Evolutionary conservation across 2,888 invertebrate genomes (phyloP), one percentile per base, ranked within the genome.

Genomic region (Magallana nippona): DNA sequence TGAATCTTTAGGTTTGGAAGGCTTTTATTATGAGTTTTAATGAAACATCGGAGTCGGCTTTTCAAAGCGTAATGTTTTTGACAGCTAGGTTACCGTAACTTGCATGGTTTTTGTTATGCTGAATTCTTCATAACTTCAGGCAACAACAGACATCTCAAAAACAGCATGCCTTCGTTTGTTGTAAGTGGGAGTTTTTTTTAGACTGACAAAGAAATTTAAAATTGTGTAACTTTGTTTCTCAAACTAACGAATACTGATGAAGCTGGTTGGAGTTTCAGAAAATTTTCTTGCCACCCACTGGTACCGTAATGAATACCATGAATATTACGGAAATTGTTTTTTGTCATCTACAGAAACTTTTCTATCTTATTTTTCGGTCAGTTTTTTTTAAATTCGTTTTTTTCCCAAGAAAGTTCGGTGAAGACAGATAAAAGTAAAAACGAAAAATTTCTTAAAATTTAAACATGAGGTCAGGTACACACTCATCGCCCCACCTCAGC

Each of bases 1-100:
- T 13, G 27, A 71, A 71, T 71, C 22, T 71, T 71, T 71, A 32
- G 32, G 32, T 32, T 71, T 71, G 27, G 27, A 71, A 71, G 13
- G 27, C 32, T 71, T 71, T 71, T 44, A 44, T 44, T 44, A 44
- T 71, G 71, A 2, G 22, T 71, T 63, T 71, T 71, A 71, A 71
- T 71, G 71, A 71, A 71, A 71, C 63, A 63, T 63, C 63, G 63
- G 63, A 63, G 27, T 11, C 63, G 27, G 27, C 71, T 27, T 71
- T 71, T 71, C 27, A 27, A 71, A 22, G 71, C 71, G 15, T 71
- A 71, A 13, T 71, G 71, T 71, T 71, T 71, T 32, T 71, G 71
- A 71, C 71, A 32, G 15, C 27, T 13, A 71, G 27, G 71, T 27
- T 71, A 71, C 22, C 71, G 19, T 44, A 71, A 22, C 71, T 32